Conservation (phyloP, 2,888 invertebrate genomes). For the Tupiocoris notatus region DNA sequence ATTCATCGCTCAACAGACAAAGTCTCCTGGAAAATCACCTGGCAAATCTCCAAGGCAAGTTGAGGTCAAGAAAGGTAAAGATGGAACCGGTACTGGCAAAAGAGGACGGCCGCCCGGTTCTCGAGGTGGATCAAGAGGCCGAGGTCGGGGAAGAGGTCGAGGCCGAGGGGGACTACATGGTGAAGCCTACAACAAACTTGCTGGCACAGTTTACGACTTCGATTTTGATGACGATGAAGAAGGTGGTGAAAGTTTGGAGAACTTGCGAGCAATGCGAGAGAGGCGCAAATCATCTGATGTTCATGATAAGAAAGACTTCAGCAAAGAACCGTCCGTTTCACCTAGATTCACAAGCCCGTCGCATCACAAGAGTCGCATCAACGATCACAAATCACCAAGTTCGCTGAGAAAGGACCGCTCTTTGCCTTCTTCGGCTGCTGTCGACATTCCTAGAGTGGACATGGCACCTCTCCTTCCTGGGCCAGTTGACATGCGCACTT, state of each 20-base stretch:
- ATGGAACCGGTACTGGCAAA: constrained; percentile 44
- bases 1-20: constrained; percentile 60
- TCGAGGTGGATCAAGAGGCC: constrained; percentile 52
- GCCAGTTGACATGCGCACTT: constrained; percentile 87
- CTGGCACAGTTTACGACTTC: constrained; percentile 83
- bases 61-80: constrained; percentile 47
- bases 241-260: constrained; percentile 63
- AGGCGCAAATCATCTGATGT: constrained; percentile 72
- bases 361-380: constrained; percentile 51
- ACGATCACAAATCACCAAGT: constrained; percentile 54
- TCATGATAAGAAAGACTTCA: constrained; percentile 61
- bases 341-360: constrained; percentile 61
- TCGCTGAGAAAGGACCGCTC: constrained; percentile 54
- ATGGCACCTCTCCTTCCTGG: constrained; percentile 67
- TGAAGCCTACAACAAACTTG: constrained; percentile 75
- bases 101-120: constrained; percentile 55
- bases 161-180: constrained; percentile 57
- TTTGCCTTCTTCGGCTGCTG: constrained; percentile 46
- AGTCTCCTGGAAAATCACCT: constrained; percentile 69
- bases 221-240: constrained; percentile 78
- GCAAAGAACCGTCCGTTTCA: constrained; percentile 59
- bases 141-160: constrained; percentile 55
- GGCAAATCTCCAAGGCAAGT: constrained; percentile 63
- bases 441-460: constrained; percentile 27
- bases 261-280: constrained; percentile 76